Base-by-base conservation (phyloP, 2,888 invertebrate genomes). In the Agrochola lota region DNA sequence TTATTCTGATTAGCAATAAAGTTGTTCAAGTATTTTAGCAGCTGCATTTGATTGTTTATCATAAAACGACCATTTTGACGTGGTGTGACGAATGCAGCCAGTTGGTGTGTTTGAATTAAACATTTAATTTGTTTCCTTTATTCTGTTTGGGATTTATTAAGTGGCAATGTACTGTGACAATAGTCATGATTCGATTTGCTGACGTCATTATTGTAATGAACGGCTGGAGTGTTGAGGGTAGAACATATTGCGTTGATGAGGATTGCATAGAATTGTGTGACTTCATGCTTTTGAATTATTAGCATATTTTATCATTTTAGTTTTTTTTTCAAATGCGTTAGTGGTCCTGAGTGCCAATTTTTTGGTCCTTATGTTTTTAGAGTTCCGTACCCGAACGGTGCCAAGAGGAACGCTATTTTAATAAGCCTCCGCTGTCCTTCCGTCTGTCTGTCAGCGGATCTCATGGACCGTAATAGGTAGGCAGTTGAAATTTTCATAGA, bases 101-200 rank as follows among this genome's bases (percentile, higher is more conserved):
- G 95, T 95, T 95, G 95, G 94, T 93, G 88, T 92, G 87, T 93
- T 93, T 94, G 95, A 95, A 96, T 95, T 94, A 95, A 94, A 95
- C 94, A 94, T 96, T 96, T 95, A 95, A 96, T 96, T 95, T 95
- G 95, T 95, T 95, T 95, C 91, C 92, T 93, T 94, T 95, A 92
- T 95, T 92, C 91, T 81, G 83, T 89, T 90, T 80, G 88, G 92
- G 92, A 93, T 94, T 92, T 91, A 93, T 94, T 92, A 91, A 88
- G 90, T 88, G 90, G 85, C 81, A 87, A 84, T 91, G 91, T 91
- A 88, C 89, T 87, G 87, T 80, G 90, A 92, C 92, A 92, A 92
- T 90, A 89, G 90, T 85, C 74, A 77, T 80, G 84, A 95, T 95
- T 95, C 88, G 95, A 91, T 92, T 90, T 91, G 95, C 95, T 87